phyloP scores from a whole-genome alignment of 2,113 vertebrate genomes.

The Cromileptes altivelis region DNA sequence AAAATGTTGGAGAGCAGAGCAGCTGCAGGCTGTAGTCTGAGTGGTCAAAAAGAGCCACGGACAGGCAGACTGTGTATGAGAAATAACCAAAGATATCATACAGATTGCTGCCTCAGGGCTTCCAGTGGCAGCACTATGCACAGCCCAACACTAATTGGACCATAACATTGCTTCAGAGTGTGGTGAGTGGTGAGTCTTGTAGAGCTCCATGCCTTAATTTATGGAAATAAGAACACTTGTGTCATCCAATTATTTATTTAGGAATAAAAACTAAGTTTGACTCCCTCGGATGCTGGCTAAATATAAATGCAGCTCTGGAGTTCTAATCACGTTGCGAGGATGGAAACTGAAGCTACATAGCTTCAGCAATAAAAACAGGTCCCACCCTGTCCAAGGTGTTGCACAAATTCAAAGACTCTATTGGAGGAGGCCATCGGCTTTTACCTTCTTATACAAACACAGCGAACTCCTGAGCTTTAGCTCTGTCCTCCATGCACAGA shows the following conservation, averaged over 20 bases:
- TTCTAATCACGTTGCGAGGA: constrained; percentile 30
- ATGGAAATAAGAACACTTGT: constrained; percentile 30
- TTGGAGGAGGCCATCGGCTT: constrained; percentile 54
- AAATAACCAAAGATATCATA: constrained; percentile 34
- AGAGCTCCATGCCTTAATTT: constrained; percentile 20
- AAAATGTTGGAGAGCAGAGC: constrained; percentile 18
- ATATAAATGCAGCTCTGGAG: constrained; percentile 17
- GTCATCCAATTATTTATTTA: constrained; percentile 31
- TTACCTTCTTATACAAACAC: constrained; percentile 67
- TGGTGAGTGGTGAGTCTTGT: background rate
- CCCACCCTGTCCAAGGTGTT: constrained; percentile 47
- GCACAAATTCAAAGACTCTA: constrained; percentile 58
- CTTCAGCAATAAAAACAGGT: constrained; percentile 54
- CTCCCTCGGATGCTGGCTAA: constrained; percentile 4
- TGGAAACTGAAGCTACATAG: constrained; percentile 31
- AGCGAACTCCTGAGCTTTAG: background rate
- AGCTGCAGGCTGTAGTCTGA: constrained; percentile 25
- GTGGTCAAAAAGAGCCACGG: background rate
- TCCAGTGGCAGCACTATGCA: constrained; percentile 22
- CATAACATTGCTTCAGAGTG: constrained; percentile 16
- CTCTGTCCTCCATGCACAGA: constrained; percentile 34
- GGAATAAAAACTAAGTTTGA: background rate
- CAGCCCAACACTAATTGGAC: constrained; percentile 38
- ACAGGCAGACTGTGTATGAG: constrained; percentile 12
- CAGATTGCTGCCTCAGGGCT: constrained; percentile 38